These are phyloP conservation scores for Cheilosia impressa DNA, from an alignment of 2,888 invertebrate species.

Conservation along the genomic window DNA sequence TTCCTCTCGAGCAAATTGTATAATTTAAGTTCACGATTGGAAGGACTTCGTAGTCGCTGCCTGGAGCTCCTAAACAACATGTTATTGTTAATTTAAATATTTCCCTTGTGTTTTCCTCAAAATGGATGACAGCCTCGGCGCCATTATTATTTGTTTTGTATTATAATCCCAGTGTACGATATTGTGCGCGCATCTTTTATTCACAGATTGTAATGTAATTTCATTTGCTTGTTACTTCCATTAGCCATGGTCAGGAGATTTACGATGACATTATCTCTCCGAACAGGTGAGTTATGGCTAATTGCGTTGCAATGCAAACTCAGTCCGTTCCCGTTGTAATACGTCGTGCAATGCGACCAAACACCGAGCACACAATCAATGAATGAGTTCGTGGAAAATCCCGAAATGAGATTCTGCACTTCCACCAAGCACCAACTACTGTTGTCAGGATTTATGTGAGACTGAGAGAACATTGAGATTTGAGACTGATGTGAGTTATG, in stretches of 20 bases:
- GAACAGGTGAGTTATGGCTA: conserved; percentile 57
- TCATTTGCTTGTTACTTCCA: conserved; percentile 32
- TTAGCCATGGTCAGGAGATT: conserved; percentile 52
- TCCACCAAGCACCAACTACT: too few species aligned
- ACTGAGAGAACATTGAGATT: too few species aligned
- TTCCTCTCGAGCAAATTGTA: neutral
- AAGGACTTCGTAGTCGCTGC: conserved; percentile 1
- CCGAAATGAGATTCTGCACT: neutral
- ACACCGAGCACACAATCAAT: conserved; percentile 10
- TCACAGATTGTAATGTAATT: conserved; percentile 6
- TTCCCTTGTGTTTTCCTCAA: conserved; percentile 3
- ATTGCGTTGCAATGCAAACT: conserved; percentile 31
- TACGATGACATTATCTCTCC: conserved; percentile 46
- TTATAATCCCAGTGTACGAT: neutral
- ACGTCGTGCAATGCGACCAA: neutral
- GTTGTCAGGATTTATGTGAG: too few species aligned
- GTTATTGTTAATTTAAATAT: conserved; percentile 34
- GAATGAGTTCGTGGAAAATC: conserved; percentile 28
- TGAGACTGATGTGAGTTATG: too few species aligned
- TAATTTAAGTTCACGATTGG: neutral
- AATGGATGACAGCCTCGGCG: neutral
- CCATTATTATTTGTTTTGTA: conserved; percentile 2
- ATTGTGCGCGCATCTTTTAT: conserved; percentile 9
- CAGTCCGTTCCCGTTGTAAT: conserved; percentile 23
- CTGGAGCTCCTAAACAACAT: conserved; percentile 9